phyloP scores from a whole-genome alignment of 2,113 vertebrate species.

The Syngnathus typhle region DNA sequence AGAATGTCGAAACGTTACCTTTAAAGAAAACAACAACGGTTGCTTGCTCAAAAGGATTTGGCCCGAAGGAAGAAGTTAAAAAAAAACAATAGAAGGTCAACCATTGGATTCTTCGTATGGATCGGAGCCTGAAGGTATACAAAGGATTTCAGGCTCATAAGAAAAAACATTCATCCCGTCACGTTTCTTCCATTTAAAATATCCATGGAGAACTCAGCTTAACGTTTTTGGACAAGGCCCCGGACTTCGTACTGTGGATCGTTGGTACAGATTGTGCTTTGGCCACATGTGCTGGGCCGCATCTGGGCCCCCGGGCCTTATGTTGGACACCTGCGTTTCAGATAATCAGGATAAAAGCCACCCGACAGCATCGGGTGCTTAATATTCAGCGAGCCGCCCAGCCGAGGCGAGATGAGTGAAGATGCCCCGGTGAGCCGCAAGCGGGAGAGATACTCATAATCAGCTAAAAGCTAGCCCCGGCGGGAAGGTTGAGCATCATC shows the following conservation, averaged over 20 bases:
- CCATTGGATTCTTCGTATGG: conserved; percentile 3
- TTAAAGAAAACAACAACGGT: conserved; percentile 1
- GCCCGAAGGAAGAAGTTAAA: conserved; percentile 8
- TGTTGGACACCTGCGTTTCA: conserved; percentile 7
- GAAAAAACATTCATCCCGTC: background rate
- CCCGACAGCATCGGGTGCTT: background rate
- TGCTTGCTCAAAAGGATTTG: conserved; percentile 24
- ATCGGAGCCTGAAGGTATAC: conserved; percentile 12
- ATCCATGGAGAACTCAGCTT: background rate
- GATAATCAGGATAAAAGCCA: conserved; percentile 45
- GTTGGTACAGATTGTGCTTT: no score
- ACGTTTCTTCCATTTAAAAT: background rate
- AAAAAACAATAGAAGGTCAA: conserved; percentile 22
- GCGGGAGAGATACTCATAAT: conserved; percentile 33
- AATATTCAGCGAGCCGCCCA: conserved; percentile 20
- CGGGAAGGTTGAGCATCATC: conserved; percentile 7
- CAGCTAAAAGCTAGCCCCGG: conserved; percentile 12
- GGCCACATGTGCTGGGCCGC: no score
- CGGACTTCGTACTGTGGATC: no score
- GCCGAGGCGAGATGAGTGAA: conserved; percentile 35
- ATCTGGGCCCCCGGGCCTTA: no score
- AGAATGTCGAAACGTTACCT: no score
- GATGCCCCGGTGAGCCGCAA: conserved; percentile 18
- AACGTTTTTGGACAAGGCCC: background rate
- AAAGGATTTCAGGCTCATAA: conserved; percentile 15